A percentile compares a stretch with the other conserved stretches of the same genome.
Evolutionary conservation across 2,113 vertebrate species (phyloP).

Genomic region (Tachysurus vachellii): DNA sequence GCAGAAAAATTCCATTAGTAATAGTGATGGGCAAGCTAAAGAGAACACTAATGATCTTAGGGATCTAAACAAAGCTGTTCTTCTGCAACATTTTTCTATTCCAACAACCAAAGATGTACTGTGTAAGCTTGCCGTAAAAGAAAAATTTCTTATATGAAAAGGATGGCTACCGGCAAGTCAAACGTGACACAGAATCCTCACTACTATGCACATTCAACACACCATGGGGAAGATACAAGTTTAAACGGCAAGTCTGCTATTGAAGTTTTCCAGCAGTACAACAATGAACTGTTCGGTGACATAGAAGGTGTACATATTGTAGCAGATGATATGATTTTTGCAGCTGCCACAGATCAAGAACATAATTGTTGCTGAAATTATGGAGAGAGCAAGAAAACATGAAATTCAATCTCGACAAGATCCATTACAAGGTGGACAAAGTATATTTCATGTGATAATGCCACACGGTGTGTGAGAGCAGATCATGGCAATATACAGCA

Average conservation of each 20-base stretch:
- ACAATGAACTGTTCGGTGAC: slow-evolving; percentile 39
- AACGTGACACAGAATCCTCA: slow-evolving; percentile 58
- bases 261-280: slow-evolving; percentile 47
- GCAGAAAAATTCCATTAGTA: too few species aligned
- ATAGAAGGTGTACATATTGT: slow-evolving; percentile 30
- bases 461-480: neutral
- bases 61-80: slow-evolving; percentile 56
- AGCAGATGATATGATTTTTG: slow-evolving; percentile 47
- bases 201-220: slow-evolving; percentile 61
- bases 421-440: slow-evolving; percentile 14
- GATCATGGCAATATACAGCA: slow-evolving; percentile 12
- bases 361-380: slow-evolving; percentile 33
- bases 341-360: slow-evolving; percentile 10
- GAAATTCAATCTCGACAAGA: neutral
- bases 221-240: slow-evolving; percentile 64
- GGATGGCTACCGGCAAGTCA: neutral
- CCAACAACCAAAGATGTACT: slow-evolving; percentile 35
- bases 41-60: too few species aligned
- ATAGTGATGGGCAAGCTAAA: too few species aligned
- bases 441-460: slow-evolving; percentile 13
- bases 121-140: slow-evolving; percentile 25
- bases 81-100: slow-evolving; percentile 54
- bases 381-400: neutral
- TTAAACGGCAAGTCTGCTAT: slow-evolving; percentile 58
- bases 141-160: slow-evolving; percentile 41